Percentiles rank a stretch among this genome's conserved stretches.
Evolutionary conservation across 2,888 invertebrate genomes (phyloP).

Genomic region (Drosophila putrida): DNA sequence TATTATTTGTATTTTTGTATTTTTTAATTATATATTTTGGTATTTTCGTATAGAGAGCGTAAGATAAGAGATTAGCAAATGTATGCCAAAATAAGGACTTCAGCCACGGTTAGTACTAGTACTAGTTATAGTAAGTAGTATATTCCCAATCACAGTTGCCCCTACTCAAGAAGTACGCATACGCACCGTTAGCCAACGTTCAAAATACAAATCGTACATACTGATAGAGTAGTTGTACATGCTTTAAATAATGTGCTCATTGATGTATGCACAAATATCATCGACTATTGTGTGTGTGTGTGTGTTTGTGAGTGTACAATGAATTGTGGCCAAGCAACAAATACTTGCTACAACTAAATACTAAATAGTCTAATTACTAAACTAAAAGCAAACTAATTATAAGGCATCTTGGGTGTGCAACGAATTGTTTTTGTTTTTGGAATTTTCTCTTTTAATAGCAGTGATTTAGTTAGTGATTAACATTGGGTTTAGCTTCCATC

Average conservation of each 20-base stretch:
- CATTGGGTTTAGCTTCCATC: slow-evolving; percentile 24
- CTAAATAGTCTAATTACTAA: slow-evolving; percentile 4
- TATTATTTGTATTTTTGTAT: slow-evolving; percentile 15
- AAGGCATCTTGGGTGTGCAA: slow-evolving; percentile 6
- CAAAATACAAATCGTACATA: neutral
- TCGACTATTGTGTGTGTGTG: slow-evolving; percentile 3
- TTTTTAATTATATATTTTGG: neutral
- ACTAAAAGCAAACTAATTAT: slow-evolving; percentile 4
- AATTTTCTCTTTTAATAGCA: slow-evolving; percentile 1
- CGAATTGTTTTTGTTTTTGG: slow-evolving; percentile 5
- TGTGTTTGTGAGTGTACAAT: slow-evolving; percentile 3
- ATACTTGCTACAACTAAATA: slow-evolving; percentile 18
- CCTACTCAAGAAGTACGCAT: slow-evolving; percentile 31
- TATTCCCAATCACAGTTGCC: neutral
- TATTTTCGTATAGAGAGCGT: slow-evolving; percentile 35
- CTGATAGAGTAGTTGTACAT: slow-evolving; percentile 1
- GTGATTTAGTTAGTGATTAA: slow-evolving; percentile 17
- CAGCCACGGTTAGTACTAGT: slow-evolving; percentile 46
- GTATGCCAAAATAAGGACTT: neutral
- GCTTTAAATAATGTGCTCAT: slow-evolving; percentile 1
- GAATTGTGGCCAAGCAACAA: slow-evolving; percentile 3
- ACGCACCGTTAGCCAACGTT: slow-evolving; percentile 37
- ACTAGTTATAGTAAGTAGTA: slow-evolving; percentile 34
- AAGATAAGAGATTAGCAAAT: slow-evolving; percentile 48
- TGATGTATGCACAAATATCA: neutral